These are phyloP conservation scores for Gorsachius magnificus DNA, from an alignment of 2,797 vertebrate species.

Conservation along the genomic window DNA sequence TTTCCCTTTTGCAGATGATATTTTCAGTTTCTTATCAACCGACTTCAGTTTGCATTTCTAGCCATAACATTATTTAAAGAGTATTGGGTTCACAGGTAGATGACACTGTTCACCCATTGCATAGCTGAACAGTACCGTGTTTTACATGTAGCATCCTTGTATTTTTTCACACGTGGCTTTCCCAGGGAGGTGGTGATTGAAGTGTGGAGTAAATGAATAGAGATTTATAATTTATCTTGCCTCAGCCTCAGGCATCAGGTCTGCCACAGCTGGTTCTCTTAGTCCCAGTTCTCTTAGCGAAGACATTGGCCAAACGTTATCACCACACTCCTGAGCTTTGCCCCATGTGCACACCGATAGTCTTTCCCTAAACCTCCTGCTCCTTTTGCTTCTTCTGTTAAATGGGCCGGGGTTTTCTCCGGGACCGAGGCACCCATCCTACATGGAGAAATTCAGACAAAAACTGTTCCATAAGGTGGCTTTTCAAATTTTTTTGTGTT, in stretches of 20 bases:
- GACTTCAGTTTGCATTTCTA: not conserved
- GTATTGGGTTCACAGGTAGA: not conserved
- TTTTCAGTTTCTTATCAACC: not conserved
- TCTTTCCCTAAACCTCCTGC: not conserved
- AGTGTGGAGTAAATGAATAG: not conserved
- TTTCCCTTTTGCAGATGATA: not conserved
- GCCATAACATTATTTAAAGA: not conserved
- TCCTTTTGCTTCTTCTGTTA: not conserved
- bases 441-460: not conserved
- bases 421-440: not conserved
- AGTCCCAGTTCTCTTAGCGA: not conserved
- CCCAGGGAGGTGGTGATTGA: not conserved
- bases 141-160: not conserved
- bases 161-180: not conserved
- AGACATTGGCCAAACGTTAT: fast-evolving
- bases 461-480: not conserved
- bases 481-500: not conserved
- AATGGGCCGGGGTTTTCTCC: not conserved
- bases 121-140: not conserved
- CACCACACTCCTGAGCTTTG: not conserved
- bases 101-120: too few relatives aligned
- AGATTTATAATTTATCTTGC: conserved; percentile 12
- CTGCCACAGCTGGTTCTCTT: not conserved
- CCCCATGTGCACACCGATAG: fast-evolving
- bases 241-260: not conserved